Conservation (phyloP, 2,888 invertebrate species). For the Hirtodrosophila confusa region DNA sequence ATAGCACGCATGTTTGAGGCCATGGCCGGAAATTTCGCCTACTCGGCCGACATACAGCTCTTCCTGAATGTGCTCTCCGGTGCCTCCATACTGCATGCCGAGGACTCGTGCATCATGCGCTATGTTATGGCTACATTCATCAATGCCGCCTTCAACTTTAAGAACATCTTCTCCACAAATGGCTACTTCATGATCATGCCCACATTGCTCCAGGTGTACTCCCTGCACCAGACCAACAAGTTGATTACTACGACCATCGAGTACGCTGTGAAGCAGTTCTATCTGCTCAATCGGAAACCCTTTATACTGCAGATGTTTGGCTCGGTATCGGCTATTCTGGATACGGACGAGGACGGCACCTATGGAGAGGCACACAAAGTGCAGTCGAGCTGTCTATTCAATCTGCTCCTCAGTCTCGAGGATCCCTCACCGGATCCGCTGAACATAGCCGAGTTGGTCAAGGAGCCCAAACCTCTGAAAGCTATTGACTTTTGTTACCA, state of each 20-base stretch:
- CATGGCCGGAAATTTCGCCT: conserved; percentile 98
- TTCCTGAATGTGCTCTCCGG: conserved; percentile 99
- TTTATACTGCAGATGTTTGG: conserved; percentile 99
- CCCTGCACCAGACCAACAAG: conserved; percentile 98
- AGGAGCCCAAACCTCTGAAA: conserved; percentile 95
- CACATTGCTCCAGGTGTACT: conserved; percentile 97
- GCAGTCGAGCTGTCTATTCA: conserved; percentile 95
- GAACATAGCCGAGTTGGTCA: conserved; percentile 95
- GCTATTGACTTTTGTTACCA: conserved; percentile 99
- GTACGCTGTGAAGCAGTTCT: conserved; percentile 99
- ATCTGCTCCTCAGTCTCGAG: conserved; percentile 94
- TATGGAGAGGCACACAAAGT: conserved; percentile 97
- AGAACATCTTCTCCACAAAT: conserved; percentile 98
- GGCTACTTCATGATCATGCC: conserved; percentile 99
- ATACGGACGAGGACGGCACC: conserved; percentile 93
- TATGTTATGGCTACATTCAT: conserved; percentile 99
- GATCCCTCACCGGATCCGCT: conserved; percentile 97
- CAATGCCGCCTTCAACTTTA: conserved; percentile 98
- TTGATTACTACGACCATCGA: conserved; percentile 97
- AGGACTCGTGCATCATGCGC: conserved; percentile 97
- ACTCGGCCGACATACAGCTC: conserved; percentile 97
- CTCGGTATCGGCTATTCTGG: conserved; percentile 97
- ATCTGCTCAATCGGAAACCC: conserved; percentile 98
- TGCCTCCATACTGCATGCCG: conserved; percentile 97
- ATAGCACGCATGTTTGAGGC: conserved; percentile 98